These are phyloP conservation scores for Charadrius vociferus DNA, from an alignment of 2,113 vertebrate species.

Conservation along the genomic window DNA sequence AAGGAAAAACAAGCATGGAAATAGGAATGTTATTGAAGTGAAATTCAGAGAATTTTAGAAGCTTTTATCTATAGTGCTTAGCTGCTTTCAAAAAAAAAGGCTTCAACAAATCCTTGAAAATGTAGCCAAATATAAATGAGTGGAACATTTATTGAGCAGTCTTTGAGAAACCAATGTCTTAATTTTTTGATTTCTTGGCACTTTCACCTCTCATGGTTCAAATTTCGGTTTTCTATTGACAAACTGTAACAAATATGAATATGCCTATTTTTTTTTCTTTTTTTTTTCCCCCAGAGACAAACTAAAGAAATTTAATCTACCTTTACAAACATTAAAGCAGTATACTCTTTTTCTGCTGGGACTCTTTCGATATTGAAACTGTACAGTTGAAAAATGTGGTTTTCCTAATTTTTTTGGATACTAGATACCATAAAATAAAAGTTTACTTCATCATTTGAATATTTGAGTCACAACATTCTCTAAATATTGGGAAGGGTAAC, in stretches of 20 bases:
- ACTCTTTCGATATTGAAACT: neutral
- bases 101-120: slow-evolving; percentile 1
- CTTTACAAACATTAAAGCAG: neutral
- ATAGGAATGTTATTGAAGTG: neutral
- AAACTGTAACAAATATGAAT: neutral
- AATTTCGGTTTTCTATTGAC: neutral
- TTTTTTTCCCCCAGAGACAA: neutral
- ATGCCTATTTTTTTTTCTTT: neutral
- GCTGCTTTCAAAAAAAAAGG: neutral
- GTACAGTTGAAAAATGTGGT: neutral
- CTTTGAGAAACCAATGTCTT: neutral
- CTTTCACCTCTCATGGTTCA: neutral
- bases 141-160: neutral
- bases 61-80: neutral
- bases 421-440: neutral
- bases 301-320: neutral
- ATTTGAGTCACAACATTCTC: neutral
- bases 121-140: neutral
- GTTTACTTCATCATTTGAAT: neutral
- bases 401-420: neutral
- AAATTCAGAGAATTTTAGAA: neutral
- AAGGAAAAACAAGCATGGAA: neutral
- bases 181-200: neutral
- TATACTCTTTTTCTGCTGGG: neutral
- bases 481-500: neutral